Evolutionary conservation across 2,888 invertebrate genomes (phyloP).

Genomic region (Eremobia ochroleuca): DNA sequence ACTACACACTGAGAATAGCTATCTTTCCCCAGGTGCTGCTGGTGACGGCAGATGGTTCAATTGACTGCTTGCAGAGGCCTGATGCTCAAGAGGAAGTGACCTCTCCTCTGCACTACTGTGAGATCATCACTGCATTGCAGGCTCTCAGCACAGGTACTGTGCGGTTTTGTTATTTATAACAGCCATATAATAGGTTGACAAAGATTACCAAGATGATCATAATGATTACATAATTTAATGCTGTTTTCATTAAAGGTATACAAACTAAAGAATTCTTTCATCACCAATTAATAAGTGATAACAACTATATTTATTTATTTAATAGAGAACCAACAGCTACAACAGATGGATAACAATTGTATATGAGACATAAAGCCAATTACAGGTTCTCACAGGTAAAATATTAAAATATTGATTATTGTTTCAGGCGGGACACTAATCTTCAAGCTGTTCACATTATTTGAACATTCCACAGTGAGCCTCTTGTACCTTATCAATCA

Average conservation of each 20-base stretch:
- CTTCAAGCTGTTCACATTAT: constrained; percentile 97
- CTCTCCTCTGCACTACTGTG: constrained; percentile 95
- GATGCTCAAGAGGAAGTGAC: constrained; percentile 96
- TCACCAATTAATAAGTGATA: background rate
- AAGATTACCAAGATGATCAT: too few species aligned
- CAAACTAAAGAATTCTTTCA: background rate
- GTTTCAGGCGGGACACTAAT: constrained; percentile 94
- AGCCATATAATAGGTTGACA: background rate
- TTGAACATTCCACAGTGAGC: constrained; percentile 95
- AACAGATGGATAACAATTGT: too few species aligned
- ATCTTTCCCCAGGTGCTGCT: constrained; percentile 89
- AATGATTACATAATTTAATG: background rate
- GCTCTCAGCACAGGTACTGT: constrained; percentile 91
- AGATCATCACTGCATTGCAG: constrained; percentile 94
- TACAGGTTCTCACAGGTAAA: too few species aligned
- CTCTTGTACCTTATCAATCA: constrained; percentile 95
- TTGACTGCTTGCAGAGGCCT: constrained; percentile 96
- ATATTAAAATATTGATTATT: constrained; percentile 7
- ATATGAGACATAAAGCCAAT: too few species aligned
- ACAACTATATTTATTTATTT: too few species aligned
- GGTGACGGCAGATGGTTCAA: constrained; percentile 98
- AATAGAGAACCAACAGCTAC: too few species aligned
- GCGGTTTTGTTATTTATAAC: background rate
- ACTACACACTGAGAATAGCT: background rate
- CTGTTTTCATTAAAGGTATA: background rate